Evolutionary conservation across 2,113 vertebrate genomes (phyloP).

Genomic region (Hippocampus zosterae): DNA sequence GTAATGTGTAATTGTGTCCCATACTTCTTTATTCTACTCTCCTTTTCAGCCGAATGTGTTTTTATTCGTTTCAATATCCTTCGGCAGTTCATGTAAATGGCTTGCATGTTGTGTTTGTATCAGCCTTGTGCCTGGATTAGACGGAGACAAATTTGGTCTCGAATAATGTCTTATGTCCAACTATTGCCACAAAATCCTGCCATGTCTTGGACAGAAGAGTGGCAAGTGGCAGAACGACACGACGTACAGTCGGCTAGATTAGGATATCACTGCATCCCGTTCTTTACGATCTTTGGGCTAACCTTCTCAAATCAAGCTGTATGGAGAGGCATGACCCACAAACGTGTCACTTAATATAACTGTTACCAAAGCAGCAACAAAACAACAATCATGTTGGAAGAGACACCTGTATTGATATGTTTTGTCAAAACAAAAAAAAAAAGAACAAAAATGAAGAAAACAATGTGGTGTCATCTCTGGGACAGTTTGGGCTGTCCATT

Average conservation of each 20-base stretch:
- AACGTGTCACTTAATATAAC: neutral
- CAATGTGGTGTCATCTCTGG: too few species aligned
- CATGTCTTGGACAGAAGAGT: too few species aligned
- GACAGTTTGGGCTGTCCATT: too few species aligned
- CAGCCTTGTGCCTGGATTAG: neutral
- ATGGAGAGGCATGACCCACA: neutral
- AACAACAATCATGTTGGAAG: too few species aligned
- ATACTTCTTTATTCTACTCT: neutral
- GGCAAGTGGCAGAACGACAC: too few species aligned
- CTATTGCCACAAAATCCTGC: neutral
- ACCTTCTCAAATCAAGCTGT: neutral
- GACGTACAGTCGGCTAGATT: neutral
- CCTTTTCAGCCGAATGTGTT: neutral
- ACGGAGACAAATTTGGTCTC: neutral
- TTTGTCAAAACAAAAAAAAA: too few species aligned
- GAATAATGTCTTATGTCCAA: neutral
- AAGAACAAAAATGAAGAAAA: too few species aligned
- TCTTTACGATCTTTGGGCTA: neutral
- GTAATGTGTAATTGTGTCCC: neutral
- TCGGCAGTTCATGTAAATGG: neutral
- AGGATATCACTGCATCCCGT: neutral
- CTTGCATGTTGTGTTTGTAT: neutral
- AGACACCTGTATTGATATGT: too few species aligned
- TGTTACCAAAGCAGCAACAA: too few species aligned
- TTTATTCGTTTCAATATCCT: neutral